Evolutionary conservation across 1,140 invertebrate species (phyloP), one percentile per base, ranked within the genome.

Genomic region (Chrysomallon squamiferum): DNA sequence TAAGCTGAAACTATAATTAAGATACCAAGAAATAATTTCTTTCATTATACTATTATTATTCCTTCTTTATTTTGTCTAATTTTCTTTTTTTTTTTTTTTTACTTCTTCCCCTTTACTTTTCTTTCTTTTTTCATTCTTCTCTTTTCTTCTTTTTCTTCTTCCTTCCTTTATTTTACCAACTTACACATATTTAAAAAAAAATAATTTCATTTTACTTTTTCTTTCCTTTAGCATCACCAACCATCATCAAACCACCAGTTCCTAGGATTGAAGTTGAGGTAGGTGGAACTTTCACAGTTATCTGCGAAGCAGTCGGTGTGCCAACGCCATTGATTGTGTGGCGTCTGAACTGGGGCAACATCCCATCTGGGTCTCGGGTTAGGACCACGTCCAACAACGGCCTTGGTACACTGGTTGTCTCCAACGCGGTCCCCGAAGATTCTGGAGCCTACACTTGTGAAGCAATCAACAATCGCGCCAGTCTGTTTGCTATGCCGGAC

Each of bases 391-490:
- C 91, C 73, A 86, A 87, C 1, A 89, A 92, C 70, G 96, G 96
- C 13, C 88, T 91, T 1, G 96, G 96, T 20, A 90, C 88, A 0
- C 86, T 99, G 0, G 92, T 89, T 0, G 96, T 97, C 76, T 89
- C 90, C 0, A 85, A 95, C 70, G 92, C 94, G 20, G 74, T 79
- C 47, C 72, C 78, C 11, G 73, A 81, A 58, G 94, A 99, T 75
- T 93, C 95, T 78, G 97, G 97, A 3, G 96, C 96, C 0, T 99
- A 99, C 82, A 97, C 95, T 11, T 99, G 97, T 86, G 97, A 99
- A 88, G 96, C 93, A 1, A 91, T 99, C 30, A 99, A 98, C 81
- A 91, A 89, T 30, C 86, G 86, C 70, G 95, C 93, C 9, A 92
- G 92, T 18, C 90, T 91, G 1, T 93, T 99, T 74, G 96, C 95